These are phyloP conservation scores for Acleris cristana DNA, from an alignment of 2,888 invertebrate genomes.

Conservation along the genomic window DNA sequence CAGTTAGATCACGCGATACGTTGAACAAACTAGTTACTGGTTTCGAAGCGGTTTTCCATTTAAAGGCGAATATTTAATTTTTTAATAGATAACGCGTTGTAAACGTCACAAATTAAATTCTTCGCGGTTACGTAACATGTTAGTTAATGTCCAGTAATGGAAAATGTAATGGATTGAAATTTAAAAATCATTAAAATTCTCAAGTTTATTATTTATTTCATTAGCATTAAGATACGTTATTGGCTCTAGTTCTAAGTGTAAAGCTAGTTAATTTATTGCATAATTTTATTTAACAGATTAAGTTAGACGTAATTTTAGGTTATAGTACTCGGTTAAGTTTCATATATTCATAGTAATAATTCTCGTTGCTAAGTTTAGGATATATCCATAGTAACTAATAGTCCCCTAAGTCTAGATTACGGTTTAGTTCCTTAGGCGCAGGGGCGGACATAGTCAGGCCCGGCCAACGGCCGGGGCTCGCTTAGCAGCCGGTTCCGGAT, in stretches of 20 bases:
- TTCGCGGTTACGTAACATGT: slow-evolving; percentile 18
- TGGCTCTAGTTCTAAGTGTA: slow-evolving; percentile 32
- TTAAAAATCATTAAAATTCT: slow-evolving; percentile 30
- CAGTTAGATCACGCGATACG: background rate
- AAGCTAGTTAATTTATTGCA: slow-evolving; percentile 17
- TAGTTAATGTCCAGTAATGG: slow-evolving; percentile 7
- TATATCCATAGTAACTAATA: slow-evolving; percentile 1
- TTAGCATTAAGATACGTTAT: slow-evolving; percentile 31
- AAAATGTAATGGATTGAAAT: slow-evolving; percentile 20
- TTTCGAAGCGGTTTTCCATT: background rate
- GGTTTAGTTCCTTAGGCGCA: slow-evolving; percentile 16
- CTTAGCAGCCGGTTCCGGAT: slow-evolving; percentile 26
- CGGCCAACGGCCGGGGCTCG: slow-evolving; percentile 26
- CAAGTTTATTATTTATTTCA: slow-evolving; percentile 17
- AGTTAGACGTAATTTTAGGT: background rate
- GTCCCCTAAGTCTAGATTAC: slow-evolving; percentile 27
- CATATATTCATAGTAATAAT: too few relatives aligned
- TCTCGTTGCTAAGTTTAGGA: slow-evolving; percentile 1
- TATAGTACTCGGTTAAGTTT: too few relatives aligned
- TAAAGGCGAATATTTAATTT: too few relatives aligned
- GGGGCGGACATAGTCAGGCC: slow-evolving; percentile 35
- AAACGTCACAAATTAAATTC: background rate
- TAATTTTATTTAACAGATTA: slow-evolving; percentile 20
- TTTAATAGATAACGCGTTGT: background rate
- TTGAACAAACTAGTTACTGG: background rate